A percentile compares a stretch with the other conserved stretches of the same genome.
Evolutionary conservation across 2,888 invertebrate genomes (phyloP).

Genomic region (Cephus pygmeus): DNA sequence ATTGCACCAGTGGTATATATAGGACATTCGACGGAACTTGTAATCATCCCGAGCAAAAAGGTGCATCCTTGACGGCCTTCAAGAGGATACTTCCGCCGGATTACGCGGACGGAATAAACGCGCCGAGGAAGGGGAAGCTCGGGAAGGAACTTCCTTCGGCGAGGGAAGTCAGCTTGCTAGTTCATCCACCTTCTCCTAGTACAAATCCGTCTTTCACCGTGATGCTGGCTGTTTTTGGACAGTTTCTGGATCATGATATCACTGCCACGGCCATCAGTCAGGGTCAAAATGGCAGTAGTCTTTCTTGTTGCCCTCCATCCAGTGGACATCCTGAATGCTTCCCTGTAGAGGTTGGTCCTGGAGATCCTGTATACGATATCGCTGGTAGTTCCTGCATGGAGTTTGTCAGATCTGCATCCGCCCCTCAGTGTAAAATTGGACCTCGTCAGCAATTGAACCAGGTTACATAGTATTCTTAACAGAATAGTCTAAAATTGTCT

Average conservation of each 20-base stretch:
- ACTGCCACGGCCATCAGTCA: slow-evolving; percentile 85
- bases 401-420: slow-evolving; percentile 85
- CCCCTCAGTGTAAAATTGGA: slow-evolving; percentile 81
- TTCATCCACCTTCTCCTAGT: slow-evolving; percentile 79
- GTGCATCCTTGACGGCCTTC: slow-evolving; percentile 80
- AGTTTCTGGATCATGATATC: slow-evolving; percentile 89
- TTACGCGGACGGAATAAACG: slow-evolving; percentile 78
- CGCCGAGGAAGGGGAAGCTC: slow-evolving; percentile 71
- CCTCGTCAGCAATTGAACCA: slow-evolving; percentile 88
- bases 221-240: slow-evolving; percentile 89
- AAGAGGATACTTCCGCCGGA: slow-evolving; percentile 78
- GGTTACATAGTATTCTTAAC: slow-evolving; percentile 62
- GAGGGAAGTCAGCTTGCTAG: slow-evolving; percentile 76
- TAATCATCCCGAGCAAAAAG: slow-evolving; percentile 78
- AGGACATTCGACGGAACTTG: slow-evolving; percentile 80
- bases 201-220: slow-evolving; percentile 83
- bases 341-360: slow-evolving; percentile 75
- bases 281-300: slow-evolving; percentile 76
- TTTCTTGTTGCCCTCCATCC: slow-evolving; percentile 75
- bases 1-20: slow-evolving; percentile 67
- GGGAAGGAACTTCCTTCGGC: slow-evolving; percentile 77
- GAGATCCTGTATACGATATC: slow-evolving; percentile 77
- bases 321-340: slow-evolving; percentile 81
- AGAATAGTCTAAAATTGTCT: neutral
- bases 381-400: slow-evolving; percentile 84